A percentile compares a stretch with the other conserved stretches of the same genome.
phyloP scores from a whole-genome alignment of 2,888 invertebrate genomes.

The Brachypterus glaber region DNA sequence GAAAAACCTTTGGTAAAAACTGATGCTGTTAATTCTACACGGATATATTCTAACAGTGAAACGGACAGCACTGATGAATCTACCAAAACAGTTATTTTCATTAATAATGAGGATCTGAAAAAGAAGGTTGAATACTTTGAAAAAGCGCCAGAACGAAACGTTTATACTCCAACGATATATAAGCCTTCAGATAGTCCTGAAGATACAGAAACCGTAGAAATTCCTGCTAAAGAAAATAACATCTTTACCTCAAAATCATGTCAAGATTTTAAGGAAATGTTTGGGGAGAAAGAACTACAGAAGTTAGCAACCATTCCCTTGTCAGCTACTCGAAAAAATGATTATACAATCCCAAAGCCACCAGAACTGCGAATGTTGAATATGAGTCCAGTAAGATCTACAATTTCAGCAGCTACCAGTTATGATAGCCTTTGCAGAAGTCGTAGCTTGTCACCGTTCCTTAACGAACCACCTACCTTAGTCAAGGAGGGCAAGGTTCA shows the following conservation, averaged over 20 bases:
- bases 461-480: constrained; percentile 59
- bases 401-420: constrained; percentile 46
- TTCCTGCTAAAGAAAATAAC: constrained; percentile 1
- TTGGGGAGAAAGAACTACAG: constrained; percentile 60
- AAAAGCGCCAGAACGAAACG: constrained; percentile 50
- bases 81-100: constrained; percentile 57
- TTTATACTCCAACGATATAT: constrained; percentile 38
- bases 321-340: constrained; percentile 39
- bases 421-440: constrained; percentile 59
- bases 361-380: constrained; percentile 35
- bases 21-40: constrained; percentile 31
- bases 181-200: constrained; percentile 43
- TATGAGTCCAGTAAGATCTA: constrained; percentile 38
- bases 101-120: constrained; percentile 53
- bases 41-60: constrained; percentile 51
- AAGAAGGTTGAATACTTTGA: constrained; percentile 76
- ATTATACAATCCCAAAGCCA: constrained; percentile 42
- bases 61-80: constrained; percentile 67
- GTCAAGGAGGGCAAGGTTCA: constrained; percentile 70
- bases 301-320: constrained; percentile 49
- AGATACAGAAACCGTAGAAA: constrained; percentile 25
- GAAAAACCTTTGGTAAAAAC: constrained; percentile 34
- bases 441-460: constrained; percentile 65
- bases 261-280: constrained; percentile 70
- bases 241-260: constrained; percentile 50